Evolutionary conservation across 2,888 invertebrate genomes (phyloP).

Genomic region (Heliconius erato): DNA sequence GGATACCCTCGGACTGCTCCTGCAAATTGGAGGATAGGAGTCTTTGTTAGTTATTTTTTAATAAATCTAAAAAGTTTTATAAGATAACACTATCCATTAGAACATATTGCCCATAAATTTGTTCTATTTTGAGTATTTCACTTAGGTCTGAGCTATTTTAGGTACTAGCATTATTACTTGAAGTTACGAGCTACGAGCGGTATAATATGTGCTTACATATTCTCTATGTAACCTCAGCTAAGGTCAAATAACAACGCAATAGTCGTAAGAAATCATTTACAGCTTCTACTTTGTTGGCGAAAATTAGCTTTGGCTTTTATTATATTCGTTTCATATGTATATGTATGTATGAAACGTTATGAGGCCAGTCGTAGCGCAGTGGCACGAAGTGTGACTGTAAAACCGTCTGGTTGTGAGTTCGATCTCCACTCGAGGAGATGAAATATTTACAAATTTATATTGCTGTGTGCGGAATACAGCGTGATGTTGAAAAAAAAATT

Average conservation of each 20-base stretch:
- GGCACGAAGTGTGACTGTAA: too few species aligned
- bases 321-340: background rate
- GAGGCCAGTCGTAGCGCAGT: too few species aligned
- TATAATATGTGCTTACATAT: constrained; percentile 16
- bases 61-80: background rate
- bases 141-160: constrained; percentile 7
- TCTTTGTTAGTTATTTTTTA: background rate
- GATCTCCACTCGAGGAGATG: too few species aligned
- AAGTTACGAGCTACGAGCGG: constrained; percentile 14
- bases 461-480: too few species aligned
- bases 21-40: too few species aligned
- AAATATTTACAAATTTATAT: too few species aligned
- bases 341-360: too few species aligned
- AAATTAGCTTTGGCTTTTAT: background rate
- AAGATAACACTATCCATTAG: background rate
- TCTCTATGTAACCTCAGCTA: constrained; percentile 3
- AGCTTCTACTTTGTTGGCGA: background rate
- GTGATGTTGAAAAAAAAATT: too few species aligned
- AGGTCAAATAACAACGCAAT: constrained; percentile 21
- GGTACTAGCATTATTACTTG: constrained; percentile 1
- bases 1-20: too few species aligned
- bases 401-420: too few species aligned
- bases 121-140: background rate
- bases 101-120: background rate
- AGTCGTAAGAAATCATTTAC: constrained; percentile 21